Evolutionary conservation across 2,113 vertebrate genomes (phyloP).

Genomic region (Bagarius yarrelli): DNA sequence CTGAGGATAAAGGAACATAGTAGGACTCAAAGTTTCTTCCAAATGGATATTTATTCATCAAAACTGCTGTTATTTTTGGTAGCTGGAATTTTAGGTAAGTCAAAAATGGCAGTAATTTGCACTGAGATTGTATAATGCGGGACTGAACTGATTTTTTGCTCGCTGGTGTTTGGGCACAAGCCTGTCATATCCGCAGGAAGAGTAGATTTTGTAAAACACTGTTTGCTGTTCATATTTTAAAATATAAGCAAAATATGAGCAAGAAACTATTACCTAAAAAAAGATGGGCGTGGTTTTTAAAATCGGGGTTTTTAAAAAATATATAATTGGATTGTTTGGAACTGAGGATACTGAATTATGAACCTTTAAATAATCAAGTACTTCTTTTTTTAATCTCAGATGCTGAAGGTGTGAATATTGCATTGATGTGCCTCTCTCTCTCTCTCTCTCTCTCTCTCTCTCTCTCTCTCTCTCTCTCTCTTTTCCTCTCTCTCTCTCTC

Average conservation of each 20-base stretch:
- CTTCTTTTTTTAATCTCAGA: not conserved
- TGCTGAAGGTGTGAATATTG: not conserved
- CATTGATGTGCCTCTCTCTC: not conserved
- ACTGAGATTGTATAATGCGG: not conserved
- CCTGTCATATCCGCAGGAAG: not conserved
- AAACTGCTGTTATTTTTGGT: slow-evolving; percentile 4
- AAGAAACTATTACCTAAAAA: not conserved
- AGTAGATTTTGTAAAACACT: too few relatives aligned
- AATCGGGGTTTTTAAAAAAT: too few relatives aligned
- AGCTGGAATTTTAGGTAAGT: slow-evolving; percentile 29
- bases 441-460: too few relatives aligned
- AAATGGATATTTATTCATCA: slow-evolving; percentile 8
- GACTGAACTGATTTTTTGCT: not conserved
- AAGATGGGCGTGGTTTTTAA: not conserved
- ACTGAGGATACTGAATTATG: not conserved
- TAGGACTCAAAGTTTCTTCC: not conserved
- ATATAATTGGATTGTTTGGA: too few relatives aligned
- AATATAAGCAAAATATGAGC: too few relatives aligned
- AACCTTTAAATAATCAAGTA: not conserved
- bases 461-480: too few relatives aligned
- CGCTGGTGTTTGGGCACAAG: not conserved
- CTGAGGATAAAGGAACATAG: not conserved
- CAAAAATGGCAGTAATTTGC: not conserved
- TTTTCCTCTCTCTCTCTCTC: too few relatives aligned
- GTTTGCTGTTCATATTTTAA: too few relatives aligned